phyloP scores from a whole-genome alignment of 2,797 vertebrate genomes.

The Enteromius viviparus region DNA sequence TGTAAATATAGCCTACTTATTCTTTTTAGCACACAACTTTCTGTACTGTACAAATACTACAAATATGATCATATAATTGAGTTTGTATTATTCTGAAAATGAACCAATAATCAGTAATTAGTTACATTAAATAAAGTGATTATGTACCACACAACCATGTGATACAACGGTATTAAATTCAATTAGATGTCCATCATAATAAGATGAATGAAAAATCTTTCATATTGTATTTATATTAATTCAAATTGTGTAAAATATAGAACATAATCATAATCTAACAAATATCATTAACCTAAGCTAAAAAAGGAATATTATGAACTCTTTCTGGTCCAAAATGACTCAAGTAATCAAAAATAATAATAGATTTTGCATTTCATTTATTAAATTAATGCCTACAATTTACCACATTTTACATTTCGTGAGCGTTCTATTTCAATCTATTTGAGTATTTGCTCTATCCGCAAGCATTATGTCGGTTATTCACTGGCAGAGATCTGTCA shows the following conservation, averaged over 20 bases:
- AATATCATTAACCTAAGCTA: not conserved
- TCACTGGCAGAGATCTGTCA: not conserved
- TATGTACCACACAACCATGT: not conserved
- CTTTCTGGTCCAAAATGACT: not conserved
- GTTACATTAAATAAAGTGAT: not conserved
- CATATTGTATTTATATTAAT: not conserved
- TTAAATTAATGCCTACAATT: not conserved
- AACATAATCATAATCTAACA: not conserved
- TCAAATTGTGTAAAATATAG: not conserved
- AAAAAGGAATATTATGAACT: not conserved
- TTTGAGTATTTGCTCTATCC: conserved; percentile 16
- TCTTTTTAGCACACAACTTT: not conserved
- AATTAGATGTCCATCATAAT: not conserved
- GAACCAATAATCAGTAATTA: not conserved
- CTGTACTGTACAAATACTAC: not conserved
- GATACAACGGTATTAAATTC: not conserved
- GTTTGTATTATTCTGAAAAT: not conserved
- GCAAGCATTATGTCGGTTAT: not conserved
- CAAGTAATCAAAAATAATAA: not conserved
- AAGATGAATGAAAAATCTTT: not conserved
- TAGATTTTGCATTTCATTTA: not conserved
- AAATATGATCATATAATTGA: not conserved
- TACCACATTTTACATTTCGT: not conserved
- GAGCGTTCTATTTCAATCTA: not conserved
- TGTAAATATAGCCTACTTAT: not conserved